Base-by-base conservation (phyloP, 2,113 vertebrate genomes). In the Chaetodon trifascialis region DNA sequence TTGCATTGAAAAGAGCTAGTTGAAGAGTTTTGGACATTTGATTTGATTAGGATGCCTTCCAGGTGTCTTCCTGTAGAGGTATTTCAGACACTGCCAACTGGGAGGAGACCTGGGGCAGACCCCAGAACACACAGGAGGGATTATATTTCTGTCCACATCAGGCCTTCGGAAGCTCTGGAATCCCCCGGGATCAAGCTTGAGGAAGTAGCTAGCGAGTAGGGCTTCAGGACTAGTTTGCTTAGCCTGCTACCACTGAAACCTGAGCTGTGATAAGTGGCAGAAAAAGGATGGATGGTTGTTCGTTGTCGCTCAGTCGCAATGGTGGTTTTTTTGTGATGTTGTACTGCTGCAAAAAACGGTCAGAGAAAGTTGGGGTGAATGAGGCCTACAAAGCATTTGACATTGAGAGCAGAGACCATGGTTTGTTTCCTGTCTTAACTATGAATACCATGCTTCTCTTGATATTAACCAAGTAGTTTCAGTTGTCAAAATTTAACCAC, bases 41-140 rank as follows among this genome's bases (percentile, higher is more conserved):
- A 54, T 82, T 25, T 63, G 7, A 40, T 70, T 56, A 79, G 6
- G 38, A 63, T 62, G 80, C 23, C 38, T 46, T 69, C 36, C 63
- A 52, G 54, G 3, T 10, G 34, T 7, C 36, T 34, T 16, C 9
- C 12, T 68, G n/a, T 42, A 14, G 2, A 55, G 19, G 30, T 63
- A 58, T 75, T 74, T 30, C 1, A 0, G 46, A n/a, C 49, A 71
- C 9, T n/a, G 51, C n/a, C 2, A 16, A 63, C 49, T 23, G 42
- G 56, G 4, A 25, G 36, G 36, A 42, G 30, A 58, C n/a, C 44
- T 1, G 11, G 23, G 34, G 36, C n/a, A 36, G 11, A 23, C n/a
- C 42, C 46, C 44, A 81, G n/a, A 66, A 51, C 16, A 3, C 62
- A 80, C n/a, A n/a, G 10, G 5, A 38, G 25, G 34, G 59, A 76